Percentiles rank a stretch among this genome's conserved stretches.
Evolutionary conservation across 1,140 invertebrate genomes (phyloP).

Genomic region (Caenorhabditis briggsae): DNA sequence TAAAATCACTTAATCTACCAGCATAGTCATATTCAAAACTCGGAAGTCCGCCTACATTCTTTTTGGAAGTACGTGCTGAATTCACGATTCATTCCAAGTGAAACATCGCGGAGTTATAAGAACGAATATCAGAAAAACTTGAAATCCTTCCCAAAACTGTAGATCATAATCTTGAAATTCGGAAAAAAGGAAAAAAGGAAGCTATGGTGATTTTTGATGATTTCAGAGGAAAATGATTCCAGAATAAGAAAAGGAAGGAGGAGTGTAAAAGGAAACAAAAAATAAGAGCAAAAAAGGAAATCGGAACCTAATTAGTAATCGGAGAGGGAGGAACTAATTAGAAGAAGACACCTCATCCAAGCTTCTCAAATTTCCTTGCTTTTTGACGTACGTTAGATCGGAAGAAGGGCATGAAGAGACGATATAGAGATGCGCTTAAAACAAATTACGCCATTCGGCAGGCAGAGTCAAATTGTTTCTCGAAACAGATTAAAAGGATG

Average conservation of each 20-base stretch:
- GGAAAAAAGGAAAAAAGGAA: too few relatives aligned
- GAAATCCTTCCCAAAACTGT: too few relatives aligned
- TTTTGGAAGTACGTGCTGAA: too few relatives aligned
- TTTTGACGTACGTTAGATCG: constrained; percentile 23
- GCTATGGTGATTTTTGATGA: too few relatives aligned
- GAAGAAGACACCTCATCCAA: not conserved
- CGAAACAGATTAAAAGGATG: constrained; percentile 52
- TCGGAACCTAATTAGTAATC: constrained; percentile 54
- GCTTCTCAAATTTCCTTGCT: not conserved
- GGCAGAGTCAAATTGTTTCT: constrained; percentile 27
- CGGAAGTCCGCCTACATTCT: too few relatives aligned
- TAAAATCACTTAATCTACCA: too few relatives aligned
- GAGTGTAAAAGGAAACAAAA: not conserved
- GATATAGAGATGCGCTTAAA: not conserved
- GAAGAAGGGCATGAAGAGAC: not conserved
- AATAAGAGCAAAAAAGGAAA: constrained; percentile 13
- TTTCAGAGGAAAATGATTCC: not conserved
- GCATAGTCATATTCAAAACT: too few relatives aligned
- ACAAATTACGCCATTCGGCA: constrained; percentile 3
- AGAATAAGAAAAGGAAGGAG: not conserved
- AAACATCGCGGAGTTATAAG: too few relatives aligned
- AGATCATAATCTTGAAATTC: too few relatives aligned
- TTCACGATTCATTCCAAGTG: too few relatives aligned
- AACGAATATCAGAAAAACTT: too few relatives aligned
- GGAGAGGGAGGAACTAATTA: constrained; percentile 51